Conservation (phyloP, 2,888 invertebrate species). For the Drosophila algonquin region DNA sequence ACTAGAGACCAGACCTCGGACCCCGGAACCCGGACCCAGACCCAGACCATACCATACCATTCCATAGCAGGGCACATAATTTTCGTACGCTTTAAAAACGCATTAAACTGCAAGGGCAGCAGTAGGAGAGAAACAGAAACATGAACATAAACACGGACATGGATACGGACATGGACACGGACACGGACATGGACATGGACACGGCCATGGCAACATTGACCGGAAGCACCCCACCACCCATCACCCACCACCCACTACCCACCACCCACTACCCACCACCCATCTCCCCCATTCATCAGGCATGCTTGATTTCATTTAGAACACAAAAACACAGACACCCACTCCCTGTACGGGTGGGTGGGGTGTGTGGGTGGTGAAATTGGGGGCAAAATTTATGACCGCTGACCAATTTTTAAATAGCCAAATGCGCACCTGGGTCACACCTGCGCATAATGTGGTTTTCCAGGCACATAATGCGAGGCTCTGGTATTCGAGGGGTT, state of each 20-base stretch:
- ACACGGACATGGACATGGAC: constrained; percentile 20
- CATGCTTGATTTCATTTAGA: constrained; percentile 54
- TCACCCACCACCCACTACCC: background rate
- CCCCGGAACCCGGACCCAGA: background rate
- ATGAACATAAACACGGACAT: constrained; percentile 17
- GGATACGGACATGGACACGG: constrained; percentile 1
- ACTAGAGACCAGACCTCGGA: constrained; percentile 27
- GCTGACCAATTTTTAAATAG: constrained; percentile 78
- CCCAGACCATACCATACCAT: background rate
- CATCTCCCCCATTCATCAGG: constrained; percentile 16
- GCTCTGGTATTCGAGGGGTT: background rate
- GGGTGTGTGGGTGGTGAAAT: constrained; percentile 4
- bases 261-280: background rate
- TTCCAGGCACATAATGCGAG: constrained; percentile 31
- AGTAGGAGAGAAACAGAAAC: background rate
- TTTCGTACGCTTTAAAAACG: constrained; percentile 55
- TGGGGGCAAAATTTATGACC: constrained; percentile 64
- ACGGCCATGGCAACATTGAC: constrained; percentile 25
- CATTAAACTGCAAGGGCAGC: constrained; percentile 64
- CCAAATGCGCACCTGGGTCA: constrained; percentile 76
- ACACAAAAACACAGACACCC: constrained; percentile 10
- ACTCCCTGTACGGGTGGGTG: constrained; percentile 28
- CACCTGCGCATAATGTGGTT: constrained; percentile 78
- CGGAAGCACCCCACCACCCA: constrained; percentile 14
- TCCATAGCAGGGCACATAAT: constrained; percentile 37